Percentiles rank a stretch among this genome's conserved stretches.
phyloP scores from a whole-genome alignment of 2,797 vertebrate species.

The Simalia tracyae region DNA sequence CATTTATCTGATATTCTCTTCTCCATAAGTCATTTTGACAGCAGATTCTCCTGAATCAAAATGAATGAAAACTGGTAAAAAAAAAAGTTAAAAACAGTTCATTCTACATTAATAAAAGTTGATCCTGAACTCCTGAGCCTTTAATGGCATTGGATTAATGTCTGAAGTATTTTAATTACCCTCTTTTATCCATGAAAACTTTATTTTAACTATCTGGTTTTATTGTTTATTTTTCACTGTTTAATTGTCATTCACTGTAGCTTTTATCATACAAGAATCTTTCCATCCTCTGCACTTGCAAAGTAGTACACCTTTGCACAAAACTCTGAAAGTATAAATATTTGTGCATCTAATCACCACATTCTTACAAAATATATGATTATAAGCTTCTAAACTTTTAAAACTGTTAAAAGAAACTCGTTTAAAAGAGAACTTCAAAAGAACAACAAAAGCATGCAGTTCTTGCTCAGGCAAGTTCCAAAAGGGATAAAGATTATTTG shows the following conservation, averaged over 20 bases:
- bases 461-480: not conserved
- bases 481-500: not conserved
- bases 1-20: not conserved
- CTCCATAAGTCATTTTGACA: too few relatives aligned
- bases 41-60: too few relatives aligned
- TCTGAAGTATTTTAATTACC: not conserved
- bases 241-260: not conserved
- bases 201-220: not conserved
- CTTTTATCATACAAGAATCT: not conserved
- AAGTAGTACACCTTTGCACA: not conserved
- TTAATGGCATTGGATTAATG: not conserved
- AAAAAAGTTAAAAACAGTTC: not conserved
- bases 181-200: not conserved
- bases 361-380: not conserved
- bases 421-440: not conserved
- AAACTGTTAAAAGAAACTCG: not conserved
- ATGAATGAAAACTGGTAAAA: too few relatives aligned
- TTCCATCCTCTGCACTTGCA: not conserved
- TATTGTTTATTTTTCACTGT: not conserved
- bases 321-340: not conserved
- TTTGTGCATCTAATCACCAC: not conserved
- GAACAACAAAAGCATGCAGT: not conserved
- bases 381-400: not conserved
- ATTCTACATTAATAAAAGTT: not conserved
- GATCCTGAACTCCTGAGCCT: not conserved